phyloP scores from a whole-genome alignment of 2,113 vertebrate species.

The Cephalopterus ornatus region DNA sequence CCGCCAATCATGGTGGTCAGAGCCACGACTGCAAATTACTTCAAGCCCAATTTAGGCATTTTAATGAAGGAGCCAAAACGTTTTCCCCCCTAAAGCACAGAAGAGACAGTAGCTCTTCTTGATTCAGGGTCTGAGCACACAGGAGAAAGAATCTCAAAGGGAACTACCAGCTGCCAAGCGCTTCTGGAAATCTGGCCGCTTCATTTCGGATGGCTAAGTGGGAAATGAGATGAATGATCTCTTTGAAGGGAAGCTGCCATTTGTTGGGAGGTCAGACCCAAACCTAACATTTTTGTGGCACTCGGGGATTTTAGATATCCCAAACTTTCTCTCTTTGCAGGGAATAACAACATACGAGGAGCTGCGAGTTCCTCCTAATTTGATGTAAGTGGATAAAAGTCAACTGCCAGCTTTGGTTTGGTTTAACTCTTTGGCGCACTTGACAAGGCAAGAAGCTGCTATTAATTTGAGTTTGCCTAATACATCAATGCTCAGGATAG shows the following conservation, averaged over 20 bases:
- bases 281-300: background rate
- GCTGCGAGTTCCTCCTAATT: background rate
- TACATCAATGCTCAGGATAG: background rate
- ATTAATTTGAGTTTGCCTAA: background rate
- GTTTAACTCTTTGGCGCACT: background rate
- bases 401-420: background rate
- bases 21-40: background rate
- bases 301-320: background rate
- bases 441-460: background rate
- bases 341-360: background rate
- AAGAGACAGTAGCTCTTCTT: background rate
- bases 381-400: background rate
- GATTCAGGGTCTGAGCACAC: background rate
- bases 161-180: rapidly evolving
- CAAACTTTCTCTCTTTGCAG: background rate
- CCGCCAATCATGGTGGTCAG: background rate
- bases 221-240: background rate
- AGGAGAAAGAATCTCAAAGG: background rate
- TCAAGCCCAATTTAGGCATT: background rate
- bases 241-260: background rate
- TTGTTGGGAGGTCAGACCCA: background rate
- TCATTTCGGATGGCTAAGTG: background rate
- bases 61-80: background rate
- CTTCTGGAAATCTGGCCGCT: background rate
- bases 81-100: too few species aligned